These are phyloP conservation scores for Trachymyrmex cornetzi DNA, from an alignment of 1,140 invertebrate genomes.

Conservation along the genomic window DNA sequence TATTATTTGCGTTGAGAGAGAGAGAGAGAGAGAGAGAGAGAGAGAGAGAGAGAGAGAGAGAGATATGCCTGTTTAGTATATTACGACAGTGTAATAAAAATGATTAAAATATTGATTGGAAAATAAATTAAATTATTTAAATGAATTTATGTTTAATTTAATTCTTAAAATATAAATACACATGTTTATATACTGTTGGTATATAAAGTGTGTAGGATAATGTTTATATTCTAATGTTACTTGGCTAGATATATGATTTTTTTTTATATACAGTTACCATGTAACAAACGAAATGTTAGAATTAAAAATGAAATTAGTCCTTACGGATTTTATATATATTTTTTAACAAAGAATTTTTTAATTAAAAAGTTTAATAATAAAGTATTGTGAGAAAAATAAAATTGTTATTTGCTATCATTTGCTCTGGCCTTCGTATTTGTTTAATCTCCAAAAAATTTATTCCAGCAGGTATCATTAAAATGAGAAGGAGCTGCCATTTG, in stretches of 20 bases:
- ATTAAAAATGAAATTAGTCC: background rate
- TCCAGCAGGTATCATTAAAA: no score
- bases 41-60: no score
- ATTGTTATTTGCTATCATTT: no score
- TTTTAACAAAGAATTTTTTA: conserved; percentile 25
- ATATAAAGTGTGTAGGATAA: background rate
- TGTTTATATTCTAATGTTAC: background rate
- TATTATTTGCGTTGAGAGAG: background rate
- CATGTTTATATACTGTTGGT: background rate
- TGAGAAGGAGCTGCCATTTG: no score
- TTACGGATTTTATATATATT: background rate
- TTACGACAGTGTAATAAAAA: background rate
- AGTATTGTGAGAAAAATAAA: background rate
- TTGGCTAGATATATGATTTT: background rate
- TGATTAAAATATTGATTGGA: background rate
- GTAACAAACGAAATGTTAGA: background rate
- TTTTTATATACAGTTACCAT: background rate
- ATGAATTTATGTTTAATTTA: background rate
- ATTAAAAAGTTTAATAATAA: conserved; percentile 4
- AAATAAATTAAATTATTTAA: background rate
- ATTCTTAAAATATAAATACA: conserved; percentile 10
- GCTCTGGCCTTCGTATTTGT: no score
- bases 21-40: no score
- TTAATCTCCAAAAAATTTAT: no score
- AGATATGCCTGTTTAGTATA: background rate